Evolutionary conservation across 2,113 vertebrate genomes (phyloP).

Genomic region (Balaeniceps rex): DNA sequence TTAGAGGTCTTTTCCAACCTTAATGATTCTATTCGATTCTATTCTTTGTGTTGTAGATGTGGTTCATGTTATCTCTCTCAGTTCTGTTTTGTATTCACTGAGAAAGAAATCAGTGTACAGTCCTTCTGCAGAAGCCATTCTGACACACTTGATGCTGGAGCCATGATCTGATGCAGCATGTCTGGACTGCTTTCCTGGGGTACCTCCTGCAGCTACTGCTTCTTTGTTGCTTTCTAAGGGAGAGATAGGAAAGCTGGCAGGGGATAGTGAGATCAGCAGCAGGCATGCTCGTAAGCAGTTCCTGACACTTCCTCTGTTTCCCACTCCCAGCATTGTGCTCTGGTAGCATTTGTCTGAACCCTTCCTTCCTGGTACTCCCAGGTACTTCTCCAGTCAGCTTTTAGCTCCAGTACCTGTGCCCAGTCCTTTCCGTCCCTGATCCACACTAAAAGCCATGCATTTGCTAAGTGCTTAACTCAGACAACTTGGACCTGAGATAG

Average conservation of each 20-base stretch:
- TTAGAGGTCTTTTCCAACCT: no score
- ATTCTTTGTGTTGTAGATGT: background rate
- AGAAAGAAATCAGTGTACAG: background rate
- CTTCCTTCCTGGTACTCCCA: background rate
- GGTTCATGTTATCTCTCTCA: background rate
- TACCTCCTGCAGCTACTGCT: background rate
- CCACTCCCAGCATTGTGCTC: background rate
- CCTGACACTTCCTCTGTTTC: background rate
- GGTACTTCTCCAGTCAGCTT: background rate
- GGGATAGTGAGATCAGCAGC: background rate
- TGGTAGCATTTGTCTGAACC: background rate
- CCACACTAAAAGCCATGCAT: background rate
- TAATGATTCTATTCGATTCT: no score
- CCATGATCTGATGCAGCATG: background rate
- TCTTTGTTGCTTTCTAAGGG: background rate
- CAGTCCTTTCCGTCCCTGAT: background rate
- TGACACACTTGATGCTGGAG: background rate
- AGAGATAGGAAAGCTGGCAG: background rate
- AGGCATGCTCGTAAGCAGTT: background rate
- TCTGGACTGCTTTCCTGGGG: background rate
- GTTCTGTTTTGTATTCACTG: background rate
- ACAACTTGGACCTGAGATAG: background rate
- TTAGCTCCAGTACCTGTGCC: background rate
- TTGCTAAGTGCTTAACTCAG: background rate
- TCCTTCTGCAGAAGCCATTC: background rate